Conservation (phyloP, 2,888 invertebrate species). For the Phasia obesa region DNA sequence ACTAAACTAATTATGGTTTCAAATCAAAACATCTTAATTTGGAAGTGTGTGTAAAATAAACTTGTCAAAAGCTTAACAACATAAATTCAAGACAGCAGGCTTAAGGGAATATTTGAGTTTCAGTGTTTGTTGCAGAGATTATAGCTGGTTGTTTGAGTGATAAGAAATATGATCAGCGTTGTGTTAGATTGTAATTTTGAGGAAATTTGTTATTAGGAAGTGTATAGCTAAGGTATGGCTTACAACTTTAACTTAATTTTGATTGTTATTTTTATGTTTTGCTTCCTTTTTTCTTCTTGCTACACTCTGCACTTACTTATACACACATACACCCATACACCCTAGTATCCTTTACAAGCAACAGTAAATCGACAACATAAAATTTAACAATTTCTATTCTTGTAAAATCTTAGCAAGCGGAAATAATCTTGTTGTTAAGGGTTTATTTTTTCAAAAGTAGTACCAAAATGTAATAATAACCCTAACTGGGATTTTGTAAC, state of each 20-base stretch:
- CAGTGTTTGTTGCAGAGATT: background rate
- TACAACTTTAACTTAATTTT: background rate
- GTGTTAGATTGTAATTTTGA: slow-evolving; percentile 2
- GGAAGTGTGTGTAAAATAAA: background rate
- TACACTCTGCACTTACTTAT: background rate
- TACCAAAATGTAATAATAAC: slow-evolving; percentile 53
- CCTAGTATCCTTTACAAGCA: background rate
- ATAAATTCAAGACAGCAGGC: background rate
- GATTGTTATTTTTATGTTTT: background rate
- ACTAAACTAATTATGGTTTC: background rate
- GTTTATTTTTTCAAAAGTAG: background rate
- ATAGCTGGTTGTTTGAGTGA: background rate
- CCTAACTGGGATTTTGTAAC: slow-evolving; percentile 44
- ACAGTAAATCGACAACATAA: background rate
- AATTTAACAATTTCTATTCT: slow-evolving; percentile 28
- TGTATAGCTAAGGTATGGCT: background rate
- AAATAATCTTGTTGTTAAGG: slow-evolving; percentile 48
- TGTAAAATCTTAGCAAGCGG: slow-evolving; percentile 35
- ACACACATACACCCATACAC: no score
- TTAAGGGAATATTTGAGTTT: background rate
- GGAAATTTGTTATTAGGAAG: background rate
- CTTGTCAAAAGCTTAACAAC: background rate
- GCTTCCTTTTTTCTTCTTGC: background rate
- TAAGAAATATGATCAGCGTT: slow-evolving; percentile 17
- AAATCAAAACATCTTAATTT: slow-evolving; percentile 1